Evolutionary conservation across 2,797 vertebrate genomes (phyloP).

Genomic region (Myoxocephalus aenaeus): DNA sequence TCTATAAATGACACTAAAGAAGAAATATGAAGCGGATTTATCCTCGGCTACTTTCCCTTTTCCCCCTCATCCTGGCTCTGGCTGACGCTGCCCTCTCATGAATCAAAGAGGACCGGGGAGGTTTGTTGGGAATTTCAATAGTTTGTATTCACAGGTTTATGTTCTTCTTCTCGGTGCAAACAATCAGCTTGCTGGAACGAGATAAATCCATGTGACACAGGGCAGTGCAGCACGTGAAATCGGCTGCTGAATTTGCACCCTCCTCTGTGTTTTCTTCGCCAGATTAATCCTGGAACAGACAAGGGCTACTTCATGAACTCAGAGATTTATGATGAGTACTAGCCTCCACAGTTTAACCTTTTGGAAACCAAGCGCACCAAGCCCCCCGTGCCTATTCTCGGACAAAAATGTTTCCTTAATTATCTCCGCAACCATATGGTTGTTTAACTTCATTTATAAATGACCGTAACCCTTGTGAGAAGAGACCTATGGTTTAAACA

Average conservation of each 20-base stretch:
- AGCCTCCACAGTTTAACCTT: slow-evolving; percentile 6
- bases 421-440: too few species aligned
- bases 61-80: slow-evolving; percentile 6
- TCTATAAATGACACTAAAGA: slow-evolving; percentile 73
- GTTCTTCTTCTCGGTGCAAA: slow-evolving; percentile 48
- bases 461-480: too few species aligned
- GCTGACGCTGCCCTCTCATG: slow-evolving; percentile 39
- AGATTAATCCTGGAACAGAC: slow-evolving; percentile 35
- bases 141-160: slow-evolving; percentile 45
- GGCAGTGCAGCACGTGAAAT: background rate
- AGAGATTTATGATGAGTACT: slow-evolving; percentile 24
- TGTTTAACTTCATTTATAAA: too few species aligned
- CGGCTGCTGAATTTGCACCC: slow-evolving; percentile 12
- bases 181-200: slow-evolving; percentile 22
- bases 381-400: too few species aligned
- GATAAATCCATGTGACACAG: slow-evolving; percentile 34
- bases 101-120: slow-evolving; percentile 48
- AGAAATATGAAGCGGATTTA: slow-evolving; percentile 59
- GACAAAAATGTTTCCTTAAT: too few species aligned
- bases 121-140: slow-evolving; percentile 17
- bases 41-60: background rate
- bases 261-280: slow-evolving; percentile 20
- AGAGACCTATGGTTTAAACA: slow-evolving; percentile 5
- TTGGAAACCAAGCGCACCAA: too few species aligned
- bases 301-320: slow-evolving; percentile 17